Evolutionary conservation across 2,888 invertebrate species (phyloP), one percentile per base, ranked within the genome.

Genomic region (Idaea biselata): DNA sequence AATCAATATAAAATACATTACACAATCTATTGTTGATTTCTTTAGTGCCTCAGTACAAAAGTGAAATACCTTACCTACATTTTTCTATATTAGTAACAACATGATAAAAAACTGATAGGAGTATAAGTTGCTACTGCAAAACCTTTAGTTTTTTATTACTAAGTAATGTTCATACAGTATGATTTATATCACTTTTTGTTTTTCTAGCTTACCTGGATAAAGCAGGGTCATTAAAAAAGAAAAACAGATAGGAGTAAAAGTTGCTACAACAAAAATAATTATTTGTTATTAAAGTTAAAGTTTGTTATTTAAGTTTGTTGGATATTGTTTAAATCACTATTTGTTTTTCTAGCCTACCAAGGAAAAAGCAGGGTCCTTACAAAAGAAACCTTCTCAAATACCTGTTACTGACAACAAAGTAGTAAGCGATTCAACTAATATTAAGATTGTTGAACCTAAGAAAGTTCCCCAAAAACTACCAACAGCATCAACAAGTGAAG

Each of bases 141-240:
- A 44, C 2, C 3, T 11, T 3, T 11, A 14, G 8, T 44, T 44
- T 14, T 44, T 44, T 44, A 11, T 44, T 44, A 44, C 44, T 8
- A 44, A 44, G 25, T 11, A 11, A 44, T 44, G 6, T 14, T 44
- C 1, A 14, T 14, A 44, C 3, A 32, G 56, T 25, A 57, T 57
- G 11, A 44, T 44, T 44, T 14, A 44, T 14, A 14, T 44, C 44
- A 44, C 44, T 44, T 14, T 14, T 44, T 44, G 44, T 44, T 44
- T 44, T 87, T 89, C 66, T 84, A 91, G 91, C 87, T 88, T 79
- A 67, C 71, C 59, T 86, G 69, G 83, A 84, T 68, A 81, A 72
- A 58, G 84, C 72, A 58, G 84, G 80, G 64, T 60, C 66, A 58
- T 61, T 73, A 68, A 74, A 73, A 64, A 85, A 83, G 64, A 84